These are phyloP conservation scores for Sicus ferrugineus DNA, from an alignment of 2,888 invertebrate genomes.

Conservation along the genomic window DNA sequence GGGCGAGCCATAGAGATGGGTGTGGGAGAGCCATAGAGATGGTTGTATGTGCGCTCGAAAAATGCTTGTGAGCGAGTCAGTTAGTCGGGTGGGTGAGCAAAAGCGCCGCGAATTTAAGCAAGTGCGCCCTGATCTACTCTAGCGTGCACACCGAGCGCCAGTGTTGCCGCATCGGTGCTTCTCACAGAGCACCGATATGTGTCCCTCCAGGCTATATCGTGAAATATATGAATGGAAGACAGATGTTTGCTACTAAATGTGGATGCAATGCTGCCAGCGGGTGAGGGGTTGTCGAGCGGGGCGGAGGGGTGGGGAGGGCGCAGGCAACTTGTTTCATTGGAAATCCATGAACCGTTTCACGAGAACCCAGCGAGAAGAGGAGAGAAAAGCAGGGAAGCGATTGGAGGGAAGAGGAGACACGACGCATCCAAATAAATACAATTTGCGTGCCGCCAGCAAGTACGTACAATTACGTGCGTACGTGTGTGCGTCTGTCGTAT, in stretches of 20 bases:
- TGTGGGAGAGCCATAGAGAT: not conserved
- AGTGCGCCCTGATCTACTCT: too few species aligned
- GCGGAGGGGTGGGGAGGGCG: not conserved
- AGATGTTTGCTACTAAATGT: slow-evolving; percentile 22
- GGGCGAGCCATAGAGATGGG: too few species aligned
- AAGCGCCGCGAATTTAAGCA: not conserved
- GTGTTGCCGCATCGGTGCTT: not conserved
- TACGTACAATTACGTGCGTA: not conserved
- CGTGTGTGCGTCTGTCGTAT: not conserved
- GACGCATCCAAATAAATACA: slow-evolving; percentile 15
- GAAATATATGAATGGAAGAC: slow-evolving; percentile 22
- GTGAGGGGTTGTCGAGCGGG: not conserved
- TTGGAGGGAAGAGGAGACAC: not conserved
- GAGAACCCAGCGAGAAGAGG: slow-evolving; percentile 3
- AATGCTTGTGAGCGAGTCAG: not conserved
- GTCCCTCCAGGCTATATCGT: slow-evolving; percentile 12
- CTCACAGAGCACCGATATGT: not conserved
- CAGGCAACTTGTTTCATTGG: slow-evolving; percentile 1
- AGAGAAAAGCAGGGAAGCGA: not conserved
- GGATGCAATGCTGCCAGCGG: not conserved
- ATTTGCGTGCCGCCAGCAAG: slow-evolving; percentile 11
- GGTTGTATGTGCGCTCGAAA: not conserved
- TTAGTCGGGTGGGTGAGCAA: not conserved
- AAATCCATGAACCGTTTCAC: slow-evolving; percentile 18
- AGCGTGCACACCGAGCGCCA: not conserved